These are phyloP conservation scores for Tetramorium simillimum DNA, from an alignment of 1,140 invertebrate species.

Conservation along the genomic window DNA sequence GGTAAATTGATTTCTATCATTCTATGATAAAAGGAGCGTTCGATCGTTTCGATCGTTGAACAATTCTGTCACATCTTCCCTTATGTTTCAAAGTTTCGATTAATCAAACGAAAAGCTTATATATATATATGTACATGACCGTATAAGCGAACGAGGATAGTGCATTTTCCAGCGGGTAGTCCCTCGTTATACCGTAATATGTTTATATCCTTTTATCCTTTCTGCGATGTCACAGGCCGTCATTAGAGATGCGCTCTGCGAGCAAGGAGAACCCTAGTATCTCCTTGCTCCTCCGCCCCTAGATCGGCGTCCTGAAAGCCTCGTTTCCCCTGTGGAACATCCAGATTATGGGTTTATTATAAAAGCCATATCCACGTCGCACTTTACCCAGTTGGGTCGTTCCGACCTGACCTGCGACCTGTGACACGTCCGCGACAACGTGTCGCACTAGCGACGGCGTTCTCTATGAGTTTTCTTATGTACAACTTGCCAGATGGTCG, in stretches of 20 bases:
- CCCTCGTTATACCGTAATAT: conserved; percentile 69
- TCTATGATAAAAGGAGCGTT: not conserved
- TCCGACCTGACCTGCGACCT: conserved; percentile 14
- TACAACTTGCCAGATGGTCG: conserved; percentile 23
- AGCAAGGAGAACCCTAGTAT: conserved; percentile 12
- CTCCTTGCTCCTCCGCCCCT: conserved; percentile 16
- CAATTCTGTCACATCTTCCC: not conserved
- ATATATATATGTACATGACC: not conserved
- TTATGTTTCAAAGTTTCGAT: conserved; percentile 12
- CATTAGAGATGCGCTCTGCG: conserved; percentile 46
- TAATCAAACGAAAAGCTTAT: conserved; percentile 45
- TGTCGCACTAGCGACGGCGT: conserved; percentile 10
- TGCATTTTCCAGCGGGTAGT: conserved; percentile 36
- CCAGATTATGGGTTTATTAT: conserved; percentile 77
- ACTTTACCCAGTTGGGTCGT: conserved; percentile 36
- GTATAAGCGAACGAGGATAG: not conserved
- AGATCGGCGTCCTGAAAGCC: conserved; percentile 50
- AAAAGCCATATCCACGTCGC: conserved; percentile 69
- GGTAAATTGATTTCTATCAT: too few species aligned
- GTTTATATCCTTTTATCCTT: conserved; percentile 68
- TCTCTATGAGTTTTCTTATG: conserved; percentile 11
- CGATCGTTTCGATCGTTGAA: not conserved
- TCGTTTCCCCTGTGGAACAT: conserved; percentile 61
- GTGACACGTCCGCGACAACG: not conserved
- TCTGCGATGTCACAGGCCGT: conserved; percentile 42